Base-by-base conservation (phyloP, 2,888 invertebrate genomes). In the Eristalis intricaria region DNA sequence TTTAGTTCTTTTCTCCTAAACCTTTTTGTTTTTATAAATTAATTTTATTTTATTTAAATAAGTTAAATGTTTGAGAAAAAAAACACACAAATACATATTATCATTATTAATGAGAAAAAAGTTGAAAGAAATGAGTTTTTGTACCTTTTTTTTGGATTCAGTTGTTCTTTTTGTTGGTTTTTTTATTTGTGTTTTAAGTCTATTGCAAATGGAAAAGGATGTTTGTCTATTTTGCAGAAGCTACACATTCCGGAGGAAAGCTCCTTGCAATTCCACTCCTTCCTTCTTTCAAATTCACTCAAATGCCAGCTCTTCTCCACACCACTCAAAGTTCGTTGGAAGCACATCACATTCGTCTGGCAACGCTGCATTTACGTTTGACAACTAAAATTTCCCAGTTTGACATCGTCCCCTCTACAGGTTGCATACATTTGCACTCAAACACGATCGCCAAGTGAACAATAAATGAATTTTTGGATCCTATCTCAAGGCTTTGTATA, bases 21-120 rank as follows among this genome's bases (percentile, higher is more conserved):
- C 69, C 66, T 68, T 43, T 77, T 83, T 75, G 75, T 84, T 87
- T 84, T 84, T 58, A 84, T 84, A 84, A 80, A 84, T 84, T 87
- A 80, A 87, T 87, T 84, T 80, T 87, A 84, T 87, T 87, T 87
- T 69, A 84, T 84, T 84, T 87, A 87, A 84, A 75, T 87, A 87
- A 87, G 87, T 87, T 84, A 87, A 79, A 84, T 79, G 87, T 84
- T 87, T 87, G 87, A 87, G 26, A 60, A 73, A 87, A 73, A 87
- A 73, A 75, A 79, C 79, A 80, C 65, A 71, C 70, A 87, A 79
- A 87, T 84, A 87, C 84, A 87, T 87, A 84, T 87, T 87, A 87
- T 87, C 84, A 87, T 84, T 87, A 87, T 80, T 84, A 84, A 84
- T 87, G 87, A 84, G 87, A 87, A 84, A 79, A 84, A 87, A 84